phyloP scores from a whole-genome alignment of 2,797 vertebrate species.

The Tapera naevia region DNA sequence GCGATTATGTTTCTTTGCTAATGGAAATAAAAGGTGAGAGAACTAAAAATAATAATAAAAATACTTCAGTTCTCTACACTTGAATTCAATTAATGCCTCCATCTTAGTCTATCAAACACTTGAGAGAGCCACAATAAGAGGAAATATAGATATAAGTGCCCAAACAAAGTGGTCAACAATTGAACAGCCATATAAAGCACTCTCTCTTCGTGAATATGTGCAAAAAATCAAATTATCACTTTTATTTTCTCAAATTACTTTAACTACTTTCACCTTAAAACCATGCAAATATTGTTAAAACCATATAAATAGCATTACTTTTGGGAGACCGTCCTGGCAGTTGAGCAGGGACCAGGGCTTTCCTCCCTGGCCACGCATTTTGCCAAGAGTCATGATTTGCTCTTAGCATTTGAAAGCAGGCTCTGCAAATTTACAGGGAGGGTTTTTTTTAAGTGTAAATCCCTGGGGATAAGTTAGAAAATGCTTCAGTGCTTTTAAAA shows the following conservation, averaged over 20 bases:
- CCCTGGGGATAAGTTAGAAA: not conserved
- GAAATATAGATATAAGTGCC: constrained; percentile 44
- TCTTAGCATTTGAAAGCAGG: not conserved
- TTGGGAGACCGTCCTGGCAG: accelerated
- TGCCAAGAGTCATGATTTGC: not conserved
- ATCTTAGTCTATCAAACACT: constrained; percentile 62
- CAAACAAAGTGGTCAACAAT: constrained; percentile 50
- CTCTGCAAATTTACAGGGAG: not conserved
- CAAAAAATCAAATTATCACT: not conserved
- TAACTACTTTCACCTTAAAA: not conserved
- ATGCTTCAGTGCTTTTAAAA: constrained; percentile 37
- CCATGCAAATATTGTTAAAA: not conserved
- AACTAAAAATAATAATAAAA: constrained; percentile 70
- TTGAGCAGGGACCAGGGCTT: not conserved
- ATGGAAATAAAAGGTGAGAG: constrained; percentile 67
- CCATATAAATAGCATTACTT: not conserved
- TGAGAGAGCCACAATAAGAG: constrained; percentile 42
- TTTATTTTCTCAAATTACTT: not conserved
- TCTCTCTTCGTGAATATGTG: not conserved
- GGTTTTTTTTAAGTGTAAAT: not conserved
- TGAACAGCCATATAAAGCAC: not conserved
- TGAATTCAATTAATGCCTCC: constrained; percentile 67
- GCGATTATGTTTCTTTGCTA: not conserved
- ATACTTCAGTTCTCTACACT: constrained; percentile 65
- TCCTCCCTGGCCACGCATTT: not conserved